These are phyloP conservation scores for Metacarcinus magister DNA, from an alignment of 2,888 invertebrate species.

Conservation along the genomic window DNA sequence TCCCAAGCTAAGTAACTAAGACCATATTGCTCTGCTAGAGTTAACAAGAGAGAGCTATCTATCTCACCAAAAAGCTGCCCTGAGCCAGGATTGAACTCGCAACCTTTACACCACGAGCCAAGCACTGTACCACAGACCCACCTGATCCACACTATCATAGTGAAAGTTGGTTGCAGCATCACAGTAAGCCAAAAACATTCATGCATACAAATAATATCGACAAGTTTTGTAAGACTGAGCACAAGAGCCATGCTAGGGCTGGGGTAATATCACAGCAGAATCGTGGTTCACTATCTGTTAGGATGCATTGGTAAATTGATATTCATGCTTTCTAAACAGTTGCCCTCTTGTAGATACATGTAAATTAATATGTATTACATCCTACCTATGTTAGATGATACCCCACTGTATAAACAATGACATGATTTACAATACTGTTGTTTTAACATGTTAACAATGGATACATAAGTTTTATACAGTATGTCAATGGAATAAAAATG, in stretches of 20 bases:
- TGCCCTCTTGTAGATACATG: background rate
- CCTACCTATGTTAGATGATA: background rate
- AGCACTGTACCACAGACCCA: no score
- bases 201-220: slow-evolving; percentile 45
- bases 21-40: no score
- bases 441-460: background rate
- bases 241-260: background rate
- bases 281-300: background rate
- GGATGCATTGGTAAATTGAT: background rate
- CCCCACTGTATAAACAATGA: background rate
- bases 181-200: slow-evolving; percentile 22
- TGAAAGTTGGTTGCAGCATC: slow-evolving; percentile 17
- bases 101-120: no score
- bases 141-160: background rate
- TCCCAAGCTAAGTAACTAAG: no score
- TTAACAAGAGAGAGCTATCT: no score
- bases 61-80: no score
- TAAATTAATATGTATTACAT: background rate
- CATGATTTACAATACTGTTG: background rate
- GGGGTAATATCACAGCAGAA: background rate
- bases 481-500: background rate
- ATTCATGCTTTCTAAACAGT: background rate
- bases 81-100: no score
- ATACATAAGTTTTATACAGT: background rate
- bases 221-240: background rate